Conservation (phyloP, 2,797 vertebrate genomes). For the Enteromius mattozi region DNA sequence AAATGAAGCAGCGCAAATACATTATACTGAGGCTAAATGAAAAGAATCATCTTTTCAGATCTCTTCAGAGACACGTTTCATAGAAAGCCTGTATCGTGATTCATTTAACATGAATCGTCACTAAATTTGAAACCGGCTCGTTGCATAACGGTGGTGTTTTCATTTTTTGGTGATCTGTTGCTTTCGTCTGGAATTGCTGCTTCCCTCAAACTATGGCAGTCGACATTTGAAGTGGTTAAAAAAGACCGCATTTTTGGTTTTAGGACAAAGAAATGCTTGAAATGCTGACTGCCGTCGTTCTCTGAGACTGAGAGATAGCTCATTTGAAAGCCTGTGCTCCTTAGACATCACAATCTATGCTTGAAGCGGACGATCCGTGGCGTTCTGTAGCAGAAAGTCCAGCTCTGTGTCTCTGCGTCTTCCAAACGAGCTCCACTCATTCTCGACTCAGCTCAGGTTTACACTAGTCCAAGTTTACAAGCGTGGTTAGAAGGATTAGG, state of each 20-base stretch:
- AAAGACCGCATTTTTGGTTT: no score
- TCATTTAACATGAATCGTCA: no score
- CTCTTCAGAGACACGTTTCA: no score
- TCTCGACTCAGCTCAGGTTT: constrained; percentile 60
- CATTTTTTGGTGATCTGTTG: background rate
- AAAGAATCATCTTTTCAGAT: no score
- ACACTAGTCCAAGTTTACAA: constrained; percentile 61
- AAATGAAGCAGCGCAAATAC: no score
- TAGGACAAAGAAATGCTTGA: no score
- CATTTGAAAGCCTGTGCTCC: background rate
- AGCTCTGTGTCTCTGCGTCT: constrained; percentile 48
- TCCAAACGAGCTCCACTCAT: constrained; percentile 50
- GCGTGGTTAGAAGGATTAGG: constrained; percentile 38
- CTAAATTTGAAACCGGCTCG: no score
- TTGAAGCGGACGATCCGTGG: constrained; percentile 2
- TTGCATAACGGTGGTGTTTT: background rate
- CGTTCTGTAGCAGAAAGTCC: constrained; percentile 18
- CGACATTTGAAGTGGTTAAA: no score
- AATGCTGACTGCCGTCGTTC: background rate
- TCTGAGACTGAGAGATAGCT: constrained; percentile 8
- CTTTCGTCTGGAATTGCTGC: background rate
- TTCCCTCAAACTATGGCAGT: background rate
- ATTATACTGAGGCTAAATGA: no score
- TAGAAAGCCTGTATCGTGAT: no score
- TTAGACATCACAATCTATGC: background rate